Base-by-base conservation (phyloP, 2,888 invertebrate genomes). In the Epinotia brunnichana region DNA sequence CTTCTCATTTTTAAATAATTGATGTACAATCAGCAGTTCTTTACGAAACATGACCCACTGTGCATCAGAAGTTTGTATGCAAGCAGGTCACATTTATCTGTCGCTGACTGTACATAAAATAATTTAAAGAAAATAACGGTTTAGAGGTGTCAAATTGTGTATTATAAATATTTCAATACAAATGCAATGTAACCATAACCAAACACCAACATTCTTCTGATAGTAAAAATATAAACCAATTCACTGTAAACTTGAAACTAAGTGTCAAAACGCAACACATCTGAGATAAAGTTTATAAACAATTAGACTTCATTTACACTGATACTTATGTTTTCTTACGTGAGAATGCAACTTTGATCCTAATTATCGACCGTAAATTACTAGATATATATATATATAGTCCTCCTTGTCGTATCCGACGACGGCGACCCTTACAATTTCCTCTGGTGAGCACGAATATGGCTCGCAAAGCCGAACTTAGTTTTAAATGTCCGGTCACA, bases 111-210 rank as follows among this genome's bases (percentile, higher is more conserved):
- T n/a, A 62, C 19, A 17, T 53, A n/a, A 53, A 53, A 53, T 15
- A 13, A 24, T 39, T 35, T 15, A 21, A 66, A 56, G 4, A 56
- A 69, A 70, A 70, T 3, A 13, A 62, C 13, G 19, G 29, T 44
- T 44, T 44, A 67, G 56, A 62, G 48, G 62, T 68, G 61, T 72
- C 56, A n/a, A 68, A 68, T 68, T 57, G 67, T 72, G 72, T 72
- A 72, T 72, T 68, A 63, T 54, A 62, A 72, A 68, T 72, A 57
- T 48, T 68, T 61, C 24, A 68, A 62, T 72, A 72, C 60, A 71
- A 71, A 71, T 71, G 60, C 64, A 60, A 61, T 67, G 48, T 72
- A 67, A 67, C 44, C 57, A 54, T 72, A 62, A 72, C 68, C 56
- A 72, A 71, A 72, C 71, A 61, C 61, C 71, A 21, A 59, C n/a